Evolutionary conservation across 2,797 vertebrate genomes (phyloP).

Genomic region (Phylloscopus collybita): DNA sequence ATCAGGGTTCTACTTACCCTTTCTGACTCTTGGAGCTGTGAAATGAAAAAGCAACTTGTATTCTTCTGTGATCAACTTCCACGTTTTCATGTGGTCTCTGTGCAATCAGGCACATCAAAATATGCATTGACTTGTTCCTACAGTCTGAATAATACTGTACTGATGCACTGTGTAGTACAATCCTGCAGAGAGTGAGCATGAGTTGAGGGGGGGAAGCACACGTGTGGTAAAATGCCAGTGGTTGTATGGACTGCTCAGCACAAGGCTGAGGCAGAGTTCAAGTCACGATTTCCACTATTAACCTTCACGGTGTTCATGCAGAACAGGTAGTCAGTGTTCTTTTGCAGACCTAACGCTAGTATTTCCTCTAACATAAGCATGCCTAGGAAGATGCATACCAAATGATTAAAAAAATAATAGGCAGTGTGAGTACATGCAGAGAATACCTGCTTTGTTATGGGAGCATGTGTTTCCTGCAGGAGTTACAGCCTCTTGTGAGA

Average conservation of each 20-base stretch:
- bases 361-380: not conserved
- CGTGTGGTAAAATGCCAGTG: not conserved
- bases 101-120: slow-evolving; percentile 51
- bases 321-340: not conserved
- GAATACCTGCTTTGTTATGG: not conserved
- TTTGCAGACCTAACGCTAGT: not conserved
- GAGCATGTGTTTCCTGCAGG: not conserved
- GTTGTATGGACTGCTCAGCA: not conserved
- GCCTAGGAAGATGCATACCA: not conserved
- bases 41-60: slow-evolving; percentile 64
- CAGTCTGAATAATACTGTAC: slow-evolving; percentile 36
- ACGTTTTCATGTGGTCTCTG: slow-evolving; percentile 40
- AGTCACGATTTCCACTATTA: not conserved
- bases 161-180: not conserved
- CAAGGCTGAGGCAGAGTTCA: not conserved
- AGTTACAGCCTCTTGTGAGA: not conserved
- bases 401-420: not conserved
- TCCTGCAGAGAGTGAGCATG: not conserved
- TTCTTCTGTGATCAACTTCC: slow-evolving; percentile 50
- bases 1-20: not conserved
- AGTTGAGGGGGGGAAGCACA: not conserved
- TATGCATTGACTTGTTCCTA: slow-evolving; percentile 50
- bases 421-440: not conserved
- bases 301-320: accelerated
- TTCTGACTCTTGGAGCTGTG: slow-evolving; percentile 37